phyloP scores from a whole-genome alignment of 2,888 invertebrate genomes.

The Osmoderma eremita region DNA sequence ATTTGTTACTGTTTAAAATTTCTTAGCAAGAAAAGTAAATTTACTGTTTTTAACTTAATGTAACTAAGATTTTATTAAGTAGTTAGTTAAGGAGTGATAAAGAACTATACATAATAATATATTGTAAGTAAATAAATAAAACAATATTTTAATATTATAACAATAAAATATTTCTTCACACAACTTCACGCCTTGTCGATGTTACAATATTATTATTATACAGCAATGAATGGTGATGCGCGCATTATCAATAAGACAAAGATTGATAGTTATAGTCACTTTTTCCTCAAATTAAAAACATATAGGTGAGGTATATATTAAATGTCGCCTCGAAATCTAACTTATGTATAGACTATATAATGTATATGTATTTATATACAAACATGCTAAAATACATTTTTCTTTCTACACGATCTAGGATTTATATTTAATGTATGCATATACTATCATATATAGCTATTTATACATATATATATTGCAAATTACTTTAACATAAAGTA shows the following conservation, averaged over 20 bases:
- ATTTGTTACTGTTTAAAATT: not conserved
- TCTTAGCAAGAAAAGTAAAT: no score
- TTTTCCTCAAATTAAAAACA: conserved; percentile 38
- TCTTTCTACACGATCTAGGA: conserved; percentile 11
- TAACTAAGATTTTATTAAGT: conserved; percentile 22
- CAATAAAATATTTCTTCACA: conserved; percentile 17
- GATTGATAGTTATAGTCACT: not conserved
- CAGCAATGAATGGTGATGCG: no score
- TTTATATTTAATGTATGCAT: not conserved
- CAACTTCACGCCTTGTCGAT: not conserved
- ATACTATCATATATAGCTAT: not conserved
- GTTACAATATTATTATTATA: not conserved
- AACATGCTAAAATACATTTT: conserved; percentile 33
- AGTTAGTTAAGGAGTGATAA: conserved; percentile 20
- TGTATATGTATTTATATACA: conserved; percentile 32
- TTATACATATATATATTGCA: conserved; percentile 31
- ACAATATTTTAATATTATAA: conserved; percentile 9
- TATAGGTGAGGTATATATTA: conserved; percentile 13
- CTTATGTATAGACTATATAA: conserved; percentile 19
- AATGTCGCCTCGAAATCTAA: conserved; percentile 15
- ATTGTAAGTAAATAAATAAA: conserved; percentile 22
- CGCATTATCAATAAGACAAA: not conserved
- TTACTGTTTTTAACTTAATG: not conserved
- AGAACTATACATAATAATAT: conserved; percentile 19
- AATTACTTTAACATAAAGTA: conserved; percentile 45